Conservation (phyloP, 1,140 invertebrate species). For the Eumeta japonica region DNA sequence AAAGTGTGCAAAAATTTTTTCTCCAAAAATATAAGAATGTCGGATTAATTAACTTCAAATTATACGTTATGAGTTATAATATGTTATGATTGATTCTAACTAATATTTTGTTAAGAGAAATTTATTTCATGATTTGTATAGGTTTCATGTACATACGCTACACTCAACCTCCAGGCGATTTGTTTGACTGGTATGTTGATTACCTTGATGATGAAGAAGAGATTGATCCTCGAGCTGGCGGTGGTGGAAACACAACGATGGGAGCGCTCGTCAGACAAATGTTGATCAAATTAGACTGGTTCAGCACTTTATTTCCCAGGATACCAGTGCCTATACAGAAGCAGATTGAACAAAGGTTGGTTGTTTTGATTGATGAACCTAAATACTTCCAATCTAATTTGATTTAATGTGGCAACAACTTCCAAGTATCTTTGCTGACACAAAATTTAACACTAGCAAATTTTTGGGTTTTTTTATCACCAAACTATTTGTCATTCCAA, state of each 20-base stretch:
- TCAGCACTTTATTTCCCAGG: constrained; percentile 95
- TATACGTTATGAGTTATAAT: no score
- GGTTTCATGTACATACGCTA: constrained; percentile 80
- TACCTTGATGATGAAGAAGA: constrained; percentile 97
- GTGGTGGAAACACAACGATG: constrained; percentile 91
- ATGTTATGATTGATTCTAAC: no score
- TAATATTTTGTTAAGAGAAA: no score
- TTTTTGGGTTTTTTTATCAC: no score
- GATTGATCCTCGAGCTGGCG: constrained; percentile 95
- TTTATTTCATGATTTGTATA: constrained; percentile 26
- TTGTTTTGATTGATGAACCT: constrained; percentile 4
- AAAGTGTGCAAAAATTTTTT: no score
- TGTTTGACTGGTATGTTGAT: constrained; percentile 96
- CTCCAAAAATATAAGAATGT: no score
- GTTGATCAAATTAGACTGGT: constrained; percentile 96
- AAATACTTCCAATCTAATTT: no score
- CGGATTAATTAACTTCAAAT: no score
- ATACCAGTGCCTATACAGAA: constrained; percentile 99
- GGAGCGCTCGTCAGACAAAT: constrained; percentile 92
- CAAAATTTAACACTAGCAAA: no score
- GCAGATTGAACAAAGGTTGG: constrained; percentile 71
- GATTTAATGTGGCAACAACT: no score
- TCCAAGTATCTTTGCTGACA: no score
- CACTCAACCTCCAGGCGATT: constrained; percentile 91
- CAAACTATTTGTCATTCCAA: no score